phyloP scores from a whole-genome alignment of 2,113 vertebrate species.

The Neopipo cinnamomea region DNA sequence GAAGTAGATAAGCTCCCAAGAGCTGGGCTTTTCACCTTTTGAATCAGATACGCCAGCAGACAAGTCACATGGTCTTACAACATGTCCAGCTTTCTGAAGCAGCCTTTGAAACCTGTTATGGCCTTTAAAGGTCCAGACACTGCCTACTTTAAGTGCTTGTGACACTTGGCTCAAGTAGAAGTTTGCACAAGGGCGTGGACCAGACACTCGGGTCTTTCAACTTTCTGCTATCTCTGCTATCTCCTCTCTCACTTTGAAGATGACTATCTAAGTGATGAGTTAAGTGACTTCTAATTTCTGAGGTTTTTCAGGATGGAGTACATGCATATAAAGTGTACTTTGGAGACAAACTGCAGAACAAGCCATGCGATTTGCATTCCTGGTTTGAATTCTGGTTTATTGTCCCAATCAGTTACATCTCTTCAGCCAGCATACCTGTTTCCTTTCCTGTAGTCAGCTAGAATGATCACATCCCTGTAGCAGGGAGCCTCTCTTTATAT shows the following conservation, averaged over 20 bases:
- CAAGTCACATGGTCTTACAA: background rate
- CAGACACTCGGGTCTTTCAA: background rate
- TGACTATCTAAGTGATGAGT: background rate
- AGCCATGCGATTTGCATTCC: background rate
- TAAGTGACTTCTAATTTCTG: background rate
- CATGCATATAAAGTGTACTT: background rate
- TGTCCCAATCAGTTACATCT: background rate
- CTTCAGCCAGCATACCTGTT: background rate
- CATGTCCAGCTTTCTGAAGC: background rate
- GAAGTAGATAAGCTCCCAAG: background rate
- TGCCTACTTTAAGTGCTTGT: background rate
- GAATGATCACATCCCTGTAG: background rate
- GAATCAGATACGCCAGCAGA: background rate
- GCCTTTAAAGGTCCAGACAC: background rate
- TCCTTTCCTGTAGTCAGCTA: background rate
- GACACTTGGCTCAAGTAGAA: background rate
- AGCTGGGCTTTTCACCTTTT: background rate
- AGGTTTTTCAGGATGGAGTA: background rate
- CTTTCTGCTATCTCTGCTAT: background rate
- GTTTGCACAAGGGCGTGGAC: background rate
- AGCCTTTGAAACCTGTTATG: background rate
- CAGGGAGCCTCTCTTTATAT: background rate
- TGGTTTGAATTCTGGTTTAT: background rate
- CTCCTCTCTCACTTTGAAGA: background rate
- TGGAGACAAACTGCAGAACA: background rate